Evolutionary conservation across 2,888 invertebrate genomes (phyloP).

Genomic region (Quadriops clusia): DNA sequence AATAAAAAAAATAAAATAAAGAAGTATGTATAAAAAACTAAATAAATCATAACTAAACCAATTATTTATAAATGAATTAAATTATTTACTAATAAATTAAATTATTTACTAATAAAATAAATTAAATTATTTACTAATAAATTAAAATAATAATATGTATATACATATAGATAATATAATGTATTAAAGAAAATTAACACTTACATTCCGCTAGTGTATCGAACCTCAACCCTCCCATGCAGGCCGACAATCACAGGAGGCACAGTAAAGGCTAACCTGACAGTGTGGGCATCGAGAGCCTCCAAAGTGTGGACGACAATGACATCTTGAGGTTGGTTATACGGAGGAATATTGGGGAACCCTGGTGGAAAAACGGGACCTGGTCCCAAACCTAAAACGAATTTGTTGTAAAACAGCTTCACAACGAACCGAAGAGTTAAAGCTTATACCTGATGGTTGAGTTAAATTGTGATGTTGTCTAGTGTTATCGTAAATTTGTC

Average conservation of each 20-base stretch:
- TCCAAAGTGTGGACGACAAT: slow-evolving; percentile 48
- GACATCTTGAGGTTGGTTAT: slow-evolving; percentile 38
- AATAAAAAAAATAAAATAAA: slow-evolving; percentile 2
- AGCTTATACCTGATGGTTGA: too few species aligned
- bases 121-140: too few species aligned
- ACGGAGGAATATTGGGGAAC: slow-evolving; percentile 34
- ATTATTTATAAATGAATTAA: too few species aligned
- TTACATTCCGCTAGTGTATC: slow-evolving; percentile 70
- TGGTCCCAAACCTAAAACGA: slow-evolving; percentile 7
- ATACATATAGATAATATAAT: background rate
- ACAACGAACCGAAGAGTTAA: too few species aligned
- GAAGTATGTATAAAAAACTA: background rate
- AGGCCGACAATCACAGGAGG: slow-evolving; percentile 74
- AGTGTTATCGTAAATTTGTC: slow-evolving; percentile 26
- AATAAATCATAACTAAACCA: background rate
- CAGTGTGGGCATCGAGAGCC: slow-evolving; percentile 65
- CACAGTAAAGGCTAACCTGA: slow-evolving; percentile 71
- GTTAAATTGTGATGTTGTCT: slow-evolving; percentile 11
- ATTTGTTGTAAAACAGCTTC: slow-evolving; percentile 1
- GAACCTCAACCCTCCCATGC: slow-evolving; percentile 74
- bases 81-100: too few species aligned
- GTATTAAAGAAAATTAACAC: slow-evolving; percentile 25
- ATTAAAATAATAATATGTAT: background rate
- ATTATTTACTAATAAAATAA: too few species aligned
- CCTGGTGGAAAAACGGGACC: slow-evolving; percentile 12